A percentile compares a stretch with the other conserved stretches of the same genome.
Conservation (phyloP, 2,113 vertebrate species). For the Numida meleagris region DNA sequence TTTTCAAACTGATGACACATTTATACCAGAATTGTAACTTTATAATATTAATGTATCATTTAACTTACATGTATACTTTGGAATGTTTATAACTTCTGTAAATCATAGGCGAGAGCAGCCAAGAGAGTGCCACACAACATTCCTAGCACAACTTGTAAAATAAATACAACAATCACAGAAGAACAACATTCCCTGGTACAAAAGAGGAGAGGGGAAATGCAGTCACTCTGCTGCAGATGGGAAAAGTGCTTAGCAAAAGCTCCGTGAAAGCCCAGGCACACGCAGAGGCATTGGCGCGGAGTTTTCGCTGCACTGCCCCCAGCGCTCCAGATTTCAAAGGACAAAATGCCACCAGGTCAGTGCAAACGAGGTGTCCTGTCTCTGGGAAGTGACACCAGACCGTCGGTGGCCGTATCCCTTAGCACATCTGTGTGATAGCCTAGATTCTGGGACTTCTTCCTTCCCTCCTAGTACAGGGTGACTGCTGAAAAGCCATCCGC, state of each 20-base stretch:
- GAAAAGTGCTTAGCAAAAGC: background rate
- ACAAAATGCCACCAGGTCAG: accelerated
- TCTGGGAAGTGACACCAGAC: background rate
- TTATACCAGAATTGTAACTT: constrained; percentile 77
- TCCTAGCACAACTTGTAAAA: constrained; percentile 75
- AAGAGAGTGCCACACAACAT: constrained; percentile 66
- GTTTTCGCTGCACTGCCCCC: background rate
- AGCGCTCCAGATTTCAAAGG: background rate
- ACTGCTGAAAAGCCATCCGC: background rate
- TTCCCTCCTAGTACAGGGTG: background rate
- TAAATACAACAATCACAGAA: constrained; percentile 73
- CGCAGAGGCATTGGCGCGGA: accelerated
- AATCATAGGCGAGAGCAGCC: constrained; percentile 68
- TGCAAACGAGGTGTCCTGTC: accelerated
- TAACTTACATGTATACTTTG: constrained; percentile 79
- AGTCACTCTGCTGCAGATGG: background rate
- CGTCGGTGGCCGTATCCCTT: accelerated
- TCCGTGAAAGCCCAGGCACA: background rate
- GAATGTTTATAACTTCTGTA: constrained; percentile 81
- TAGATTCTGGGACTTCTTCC: background rate
- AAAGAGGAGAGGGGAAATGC: constrained; percentile 7
- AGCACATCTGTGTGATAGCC: background rate
- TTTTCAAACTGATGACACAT: constrained; percentile 71
- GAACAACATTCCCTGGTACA: constrained; percentile 46
- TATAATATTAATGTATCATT: constrained; percentile 76